phyloP scores from a whole-genome alignment of 2,113 vertebrate species.

The Pseudorasbora parva region DNA sequence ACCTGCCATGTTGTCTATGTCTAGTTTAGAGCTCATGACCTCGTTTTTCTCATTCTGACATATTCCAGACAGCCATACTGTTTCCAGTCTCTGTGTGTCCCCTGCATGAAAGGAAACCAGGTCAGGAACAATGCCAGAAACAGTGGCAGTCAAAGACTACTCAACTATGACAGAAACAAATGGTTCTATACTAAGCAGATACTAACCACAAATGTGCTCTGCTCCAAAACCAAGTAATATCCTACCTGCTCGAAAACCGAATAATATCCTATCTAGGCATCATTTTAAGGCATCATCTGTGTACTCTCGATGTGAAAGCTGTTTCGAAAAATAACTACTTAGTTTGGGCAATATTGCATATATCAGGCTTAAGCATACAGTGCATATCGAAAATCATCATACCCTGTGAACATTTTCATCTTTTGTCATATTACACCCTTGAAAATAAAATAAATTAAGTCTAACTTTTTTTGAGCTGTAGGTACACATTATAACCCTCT shows the following conservation, averaged over 20 bases:
- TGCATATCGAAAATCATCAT: too few species aligned
- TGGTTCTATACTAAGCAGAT: not conserved
- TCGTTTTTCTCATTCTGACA: constrained; percentile 99
- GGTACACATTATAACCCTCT: too few species aligned
- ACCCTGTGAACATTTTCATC: too few species aligned
- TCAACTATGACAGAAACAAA: constrained; percentile 33
- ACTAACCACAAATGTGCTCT: not conserved
- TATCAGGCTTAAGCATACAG: not conserved
- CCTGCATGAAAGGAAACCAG: constrained; percentile 72
- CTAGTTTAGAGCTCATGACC: constrained; percentile 98
- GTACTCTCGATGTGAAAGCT: not conserved
- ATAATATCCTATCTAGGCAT: not conserved
- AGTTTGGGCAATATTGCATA: not conserved
- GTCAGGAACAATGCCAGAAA: constrained; percentile 34
- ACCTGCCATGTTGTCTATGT: constrained; percentile 99
- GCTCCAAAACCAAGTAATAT: not conserved
- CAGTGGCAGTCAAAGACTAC: constrained; percentile 13
- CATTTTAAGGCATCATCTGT: not conserved
- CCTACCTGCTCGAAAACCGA: not conserved
- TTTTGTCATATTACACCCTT: too few species aligned
- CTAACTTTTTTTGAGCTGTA: too few species aligned
- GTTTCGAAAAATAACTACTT: not conserved
- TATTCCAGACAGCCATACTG: constrained; percentile 96
- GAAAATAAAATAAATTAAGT: too few species aligned
- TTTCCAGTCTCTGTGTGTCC: constrained; percentile 94